phyloP scores from a whole-genome alignment of 64 coral and sea anemone genomes.

The Pocillopora damicornis region DNA sequence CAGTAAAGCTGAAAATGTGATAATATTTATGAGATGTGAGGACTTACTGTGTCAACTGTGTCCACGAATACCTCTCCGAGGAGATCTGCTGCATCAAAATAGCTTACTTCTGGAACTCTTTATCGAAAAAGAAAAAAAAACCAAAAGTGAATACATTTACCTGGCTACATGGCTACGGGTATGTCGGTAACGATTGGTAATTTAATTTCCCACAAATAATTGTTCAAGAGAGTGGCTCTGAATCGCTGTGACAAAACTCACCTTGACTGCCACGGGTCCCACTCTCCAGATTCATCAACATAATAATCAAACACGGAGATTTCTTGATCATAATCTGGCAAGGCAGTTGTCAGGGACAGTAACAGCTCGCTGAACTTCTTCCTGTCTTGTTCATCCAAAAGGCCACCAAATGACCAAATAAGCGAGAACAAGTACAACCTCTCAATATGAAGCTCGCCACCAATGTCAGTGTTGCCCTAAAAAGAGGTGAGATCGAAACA shows the following conservation, averaged over 20 bases:
- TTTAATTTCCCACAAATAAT: no score
- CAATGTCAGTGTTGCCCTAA: constrained; percentile 82
- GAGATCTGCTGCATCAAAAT: constrained; percentile 94
- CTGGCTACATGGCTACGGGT: no score
- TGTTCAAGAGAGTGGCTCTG: no score
- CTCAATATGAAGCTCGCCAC: constrained; percentile 90
- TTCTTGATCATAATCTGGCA: constrained; percentile 97
- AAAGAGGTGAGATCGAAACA: neutral
- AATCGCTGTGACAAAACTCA: neutral
- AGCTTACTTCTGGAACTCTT: constrained; percentile 94
- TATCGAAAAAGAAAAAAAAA: neutral
- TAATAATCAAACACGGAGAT: constrained; percentile 99
- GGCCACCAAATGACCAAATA: constrained; percentile 87
- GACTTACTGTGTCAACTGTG: constrained; percentile 82
- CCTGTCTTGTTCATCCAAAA: constrained; percentile 79
- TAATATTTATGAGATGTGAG: neutral
- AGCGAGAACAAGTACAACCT: constrained; percentile 87
- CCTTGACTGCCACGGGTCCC: constrained; percentile 96
- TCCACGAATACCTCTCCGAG: constrained; percentile 94
- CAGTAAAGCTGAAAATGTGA: neutral
- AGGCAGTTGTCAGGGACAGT: constrained; percentile 83
- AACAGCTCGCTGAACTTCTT: constrained; percentile 86
- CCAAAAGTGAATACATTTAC: neutral
- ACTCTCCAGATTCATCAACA: constrained; percentile 98
- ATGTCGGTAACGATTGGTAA: no score